Base-by-base conservation (phyloP, 2,888 invertebrate genomes). In the Theretra japonica region DNA sequence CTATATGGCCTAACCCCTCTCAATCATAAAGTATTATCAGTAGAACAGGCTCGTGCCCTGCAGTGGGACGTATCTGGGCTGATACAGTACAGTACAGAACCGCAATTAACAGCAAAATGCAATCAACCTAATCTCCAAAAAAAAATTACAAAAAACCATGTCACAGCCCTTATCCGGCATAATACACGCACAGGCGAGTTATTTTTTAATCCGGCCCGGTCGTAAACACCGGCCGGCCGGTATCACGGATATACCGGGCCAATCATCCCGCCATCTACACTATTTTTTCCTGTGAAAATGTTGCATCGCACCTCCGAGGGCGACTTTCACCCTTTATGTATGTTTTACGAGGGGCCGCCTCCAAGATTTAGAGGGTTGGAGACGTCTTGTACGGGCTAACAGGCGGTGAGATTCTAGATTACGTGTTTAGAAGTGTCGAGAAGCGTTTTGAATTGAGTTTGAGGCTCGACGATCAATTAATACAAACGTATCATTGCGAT, bases 201-300 rank as follows among this genome's bases (percentile, higher is more conserved):
- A 90, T 86, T 91, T 90, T 91, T 91, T 91, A 90, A 91, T 91
- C 90, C 90, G 86, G 85, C 79, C 72, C 80, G 83, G 86, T 90
- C 91, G 91, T 93, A 93, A 92, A 92, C 84, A 83, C 86, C 82
- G 82, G 80, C 75, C 80, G 77, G 80, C 80, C 82, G 79, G 80
- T 77, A 90, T 93, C 89, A 93, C 89, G 90, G 91, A 92, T 91
- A 92, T 88, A 84, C 90, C 86, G 86, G 86, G 75, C 82, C 93
- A 92, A 93, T 93, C 90, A 93, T 93, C 88, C 92, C 77, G 82
- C 87, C 79, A 92, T 92, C 90, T 90, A 83, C 89, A 90, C 92
- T 91, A 93, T 92, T 93, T 92, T 90, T 90, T 87, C 86, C 79
- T 80, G 86, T 83, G 80, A 89, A 91, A 89, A 90, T 90, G 89